Base-by-base conservation (phyloP, 2,113 vertebrate genomes). In the Salvelinus fontinalis region DNA sequence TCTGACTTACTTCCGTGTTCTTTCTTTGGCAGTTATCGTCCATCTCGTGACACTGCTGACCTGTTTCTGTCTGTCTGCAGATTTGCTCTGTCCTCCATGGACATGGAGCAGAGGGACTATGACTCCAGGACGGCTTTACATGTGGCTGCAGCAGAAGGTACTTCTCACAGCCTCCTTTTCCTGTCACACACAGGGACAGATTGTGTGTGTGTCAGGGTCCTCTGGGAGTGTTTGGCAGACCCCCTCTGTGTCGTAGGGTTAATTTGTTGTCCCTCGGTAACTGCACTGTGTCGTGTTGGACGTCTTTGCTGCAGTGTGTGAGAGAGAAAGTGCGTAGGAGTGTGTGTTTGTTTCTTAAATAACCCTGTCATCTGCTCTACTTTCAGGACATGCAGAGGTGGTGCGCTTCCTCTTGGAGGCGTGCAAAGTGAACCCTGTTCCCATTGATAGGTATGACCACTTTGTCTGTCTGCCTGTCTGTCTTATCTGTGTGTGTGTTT, bases 61-160 rank as follows among this genome's bases (percentile, higher is more conserved):
- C 2, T 22, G 9, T 20, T 14, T 44, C 60, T 49, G 59, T 18
- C 4, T 2, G 9, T 59, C 9, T 86, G 65, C 75, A 99, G 98
- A 83, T 99, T 99, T 87, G 98, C 97, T 1, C 84, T 99, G 83
- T 99, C 97, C 0, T 96, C 96, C 62, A 95, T 99, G 94, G 97
- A 99, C 89, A 99, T 99, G 98, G 98, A 99, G 62, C 98, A 99
- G 80, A 93, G 95, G 75, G 98, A 99, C 85, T 99, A 99, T 0
- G 97, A 99, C 91, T 98, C 96, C 2, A 93, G 98, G 60, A 97
- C 97, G 0, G 97, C 97, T 0, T 90, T 99, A 49, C 98, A 99
- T 0, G 97, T 99, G 1, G 97, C 97, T 0, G 95, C 98, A 11
- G 97, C 97, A 72, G 98, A 99, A 94, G 98, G 98, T 99, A 92